Conservation (phyloP, 2,888 invertebrate species). For the Hipparchia sbordonii region DNA sequence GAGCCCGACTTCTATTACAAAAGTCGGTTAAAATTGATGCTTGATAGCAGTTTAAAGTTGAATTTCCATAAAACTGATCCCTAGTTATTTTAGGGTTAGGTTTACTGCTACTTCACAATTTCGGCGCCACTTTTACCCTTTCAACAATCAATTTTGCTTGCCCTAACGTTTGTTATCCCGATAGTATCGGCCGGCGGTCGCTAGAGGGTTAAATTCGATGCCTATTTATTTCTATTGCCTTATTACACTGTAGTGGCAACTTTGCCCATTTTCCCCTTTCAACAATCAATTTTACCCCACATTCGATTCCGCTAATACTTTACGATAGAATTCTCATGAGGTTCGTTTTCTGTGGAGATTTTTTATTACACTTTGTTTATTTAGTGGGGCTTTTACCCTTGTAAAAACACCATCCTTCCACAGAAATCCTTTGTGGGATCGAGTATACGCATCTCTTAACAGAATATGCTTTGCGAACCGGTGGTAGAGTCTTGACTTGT, state of each 20-base stretch:
- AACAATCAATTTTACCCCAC: conserved; percentile 16
- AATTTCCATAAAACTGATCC: too few species aligned
- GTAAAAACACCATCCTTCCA: too few species aligned
- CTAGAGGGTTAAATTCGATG: background rate
- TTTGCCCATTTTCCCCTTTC: conserved; percentile 7
- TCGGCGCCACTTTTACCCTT: background rate
- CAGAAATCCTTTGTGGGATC: background rate
- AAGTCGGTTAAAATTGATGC: too few species aligned
- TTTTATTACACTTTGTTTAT: background rate
- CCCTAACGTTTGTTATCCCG: conserved; percentile 16
- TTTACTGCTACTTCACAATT: background rate
- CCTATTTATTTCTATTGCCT: conserved; percentile 18
- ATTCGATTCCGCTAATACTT: background rate
- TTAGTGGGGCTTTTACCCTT: too few species aligned
- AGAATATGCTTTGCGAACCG: too few species aligned
- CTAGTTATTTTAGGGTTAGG: too few species aligned
- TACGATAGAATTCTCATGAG: background rate
- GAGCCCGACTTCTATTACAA: too few species aligned
- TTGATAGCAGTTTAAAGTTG: too few species aligned
- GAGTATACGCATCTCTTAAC: too few species aligned
- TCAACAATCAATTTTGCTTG: conserved; percentile 8
- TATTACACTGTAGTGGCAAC: conserved; percentile 14
- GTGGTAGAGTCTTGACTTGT: too few species aligned
- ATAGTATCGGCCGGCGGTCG: conserved; percentile 12
- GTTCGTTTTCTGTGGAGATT: background rate